These are phyloP conservation scores for Chaitophorus viminalis DNA, from an alignment of 2,888 invertebrate genomes.

Conservation along the genomic window DNA sequence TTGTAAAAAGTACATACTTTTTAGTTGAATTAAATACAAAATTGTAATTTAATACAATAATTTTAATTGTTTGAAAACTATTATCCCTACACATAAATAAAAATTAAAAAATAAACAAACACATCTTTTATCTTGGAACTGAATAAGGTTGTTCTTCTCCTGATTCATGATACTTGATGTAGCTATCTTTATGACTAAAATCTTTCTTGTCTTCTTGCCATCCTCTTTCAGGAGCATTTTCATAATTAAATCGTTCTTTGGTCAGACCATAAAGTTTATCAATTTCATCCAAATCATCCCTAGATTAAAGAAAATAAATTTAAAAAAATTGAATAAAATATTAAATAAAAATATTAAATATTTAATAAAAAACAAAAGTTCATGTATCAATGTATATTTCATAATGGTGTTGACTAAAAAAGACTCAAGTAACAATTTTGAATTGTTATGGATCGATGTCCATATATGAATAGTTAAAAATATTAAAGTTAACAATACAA, in stretches of 20 bases:
- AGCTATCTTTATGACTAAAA: constrained; percentile 80
- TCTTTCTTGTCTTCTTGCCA: constrained; percentile 85
- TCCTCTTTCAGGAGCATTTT: constrained; percentile 81
- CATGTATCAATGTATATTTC: too few species aligned
- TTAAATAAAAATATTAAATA: too few species aligned
- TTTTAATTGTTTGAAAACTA: constrained; percentile 18
- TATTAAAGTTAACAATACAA: too few species aligned
- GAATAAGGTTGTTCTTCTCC: constrained; percentile 79
- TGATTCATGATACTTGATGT: constrained; percentile 82
- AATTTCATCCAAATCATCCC: constrained; percentile 78
- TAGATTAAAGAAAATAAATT: constrained; percentile 63
- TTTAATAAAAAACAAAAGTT: too few species aligned
- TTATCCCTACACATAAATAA: constrained; percentile 17
- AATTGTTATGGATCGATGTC: too few species aligned
- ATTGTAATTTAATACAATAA: not conserved
- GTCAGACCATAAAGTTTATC: constrained; percentile 78
- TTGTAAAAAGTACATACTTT: too few species aligned
- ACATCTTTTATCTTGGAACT: constrained; percentile 49
- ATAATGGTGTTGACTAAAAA: too few species aligned
- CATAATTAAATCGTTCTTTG: constrained; percentile 76
- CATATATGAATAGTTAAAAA: too few species aligned
- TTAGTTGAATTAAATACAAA: not conserved
- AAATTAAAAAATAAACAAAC: not conserved
- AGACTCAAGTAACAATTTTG: too few species aligned
- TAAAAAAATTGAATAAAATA: too few species aligned